Conservation (phyloP, 2,113 vertebrate genomes). For the Gymnobelideus leadbeateri region DNA sequence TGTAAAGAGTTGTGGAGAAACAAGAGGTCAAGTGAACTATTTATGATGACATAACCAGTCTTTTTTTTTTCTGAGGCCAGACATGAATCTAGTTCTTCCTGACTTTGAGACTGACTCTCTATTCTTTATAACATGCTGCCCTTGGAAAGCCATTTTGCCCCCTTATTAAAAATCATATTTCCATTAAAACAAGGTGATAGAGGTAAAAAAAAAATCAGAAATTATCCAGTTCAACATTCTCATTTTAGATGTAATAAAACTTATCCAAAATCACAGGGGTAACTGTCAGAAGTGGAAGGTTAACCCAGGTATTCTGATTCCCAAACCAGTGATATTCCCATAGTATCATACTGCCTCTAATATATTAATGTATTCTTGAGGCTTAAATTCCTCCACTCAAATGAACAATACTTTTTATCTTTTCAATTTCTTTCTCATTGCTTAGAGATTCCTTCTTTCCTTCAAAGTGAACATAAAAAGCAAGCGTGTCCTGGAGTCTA, state of each 20-base stretch:
- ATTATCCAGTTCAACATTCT: not conserved
- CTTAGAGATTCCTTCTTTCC: constrained; percentile 12
- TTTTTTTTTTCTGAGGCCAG: not conserved
- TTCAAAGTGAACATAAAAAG: constrained; percentile 59
- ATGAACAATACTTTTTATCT: not conserved
- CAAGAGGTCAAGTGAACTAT: not conserved
- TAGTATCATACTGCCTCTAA: not conserved
- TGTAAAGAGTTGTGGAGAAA: not conserved
- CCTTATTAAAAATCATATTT: not conserved
- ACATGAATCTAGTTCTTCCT: not conserved
- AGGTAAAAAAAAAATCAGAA: not conserved
- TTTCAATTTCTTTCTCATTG: not conserved
- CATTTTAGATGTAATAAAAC: not conserved
- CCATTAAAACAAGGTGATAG: not conserved
- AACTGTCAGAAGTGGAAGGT: not conserved
- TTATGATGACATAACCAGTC: not conserved
- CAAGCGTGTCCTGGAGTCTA: constrained; percentile 29
- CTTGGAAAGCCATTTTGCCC: not conserved
- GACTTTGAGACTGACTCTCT: not conserved
- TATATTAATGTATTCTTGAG: not conserved
- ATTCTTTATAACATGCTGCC: not conserved
- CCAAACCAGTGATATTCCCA: not conserved
- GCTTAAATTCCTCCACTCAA: not conserved
- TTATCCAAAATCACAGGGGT: not conserved
- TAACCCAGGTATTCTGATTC: not conserved